phyloP scores from a whole-genome alignment of 2,888 invertebrate genomes.

The Machimus rusticus region DNA sequence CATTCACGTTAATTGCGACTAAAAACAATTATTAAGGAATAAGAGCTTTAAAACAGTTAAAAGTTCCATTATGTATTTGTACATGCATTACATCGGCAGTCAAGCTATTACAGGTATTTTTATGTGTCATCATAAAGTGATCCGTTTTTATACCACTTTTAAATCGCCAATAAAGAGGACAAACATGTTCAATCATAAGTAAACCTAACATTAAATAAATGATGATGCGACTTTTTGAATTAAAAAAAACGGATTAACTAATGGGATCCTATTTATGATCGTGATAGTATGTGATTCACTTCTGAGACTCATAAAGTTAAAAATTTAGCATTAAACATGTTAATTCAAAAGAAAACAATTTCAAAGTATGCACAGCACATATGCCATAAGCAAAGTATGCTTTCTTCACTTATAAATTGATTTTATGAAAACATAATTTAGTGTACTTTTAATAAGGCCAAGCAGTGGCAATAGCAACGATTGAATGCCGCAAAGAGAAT shows the following conservation, averaged over 20 bases:
- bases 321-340: background rate
- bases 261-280: background rate
- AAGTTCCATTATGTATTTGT: background rate
- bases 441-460: background rate
- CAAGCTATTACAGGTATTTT: no score
- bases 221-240: no score
- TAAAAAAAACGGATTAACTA: background rate
- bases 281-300: background rate
- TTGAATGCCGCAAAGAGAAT: background rate
- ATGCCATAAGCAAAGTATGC: background rate
- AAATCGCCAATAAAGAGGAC: no score
- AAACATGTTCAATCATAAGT: no score
- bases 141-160: no score
- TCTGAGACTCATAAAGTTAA: background rate
- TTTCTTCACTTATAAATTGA: background rate
- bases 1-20: background rate
- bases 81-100: no score
- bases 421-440: background rate
- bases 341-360: background rate
- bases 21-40: background rate
- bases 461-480: background rate
- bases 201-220: no score
- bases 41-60: background rate
- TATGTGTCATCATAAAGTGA: no score
- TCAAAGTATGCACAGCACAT: background rate